These are phyloP conservation scores for Drosophila grimshawi DNA, from an alignment of 1,140 invertebrate species.

Conservation along the genomic window DNA sequence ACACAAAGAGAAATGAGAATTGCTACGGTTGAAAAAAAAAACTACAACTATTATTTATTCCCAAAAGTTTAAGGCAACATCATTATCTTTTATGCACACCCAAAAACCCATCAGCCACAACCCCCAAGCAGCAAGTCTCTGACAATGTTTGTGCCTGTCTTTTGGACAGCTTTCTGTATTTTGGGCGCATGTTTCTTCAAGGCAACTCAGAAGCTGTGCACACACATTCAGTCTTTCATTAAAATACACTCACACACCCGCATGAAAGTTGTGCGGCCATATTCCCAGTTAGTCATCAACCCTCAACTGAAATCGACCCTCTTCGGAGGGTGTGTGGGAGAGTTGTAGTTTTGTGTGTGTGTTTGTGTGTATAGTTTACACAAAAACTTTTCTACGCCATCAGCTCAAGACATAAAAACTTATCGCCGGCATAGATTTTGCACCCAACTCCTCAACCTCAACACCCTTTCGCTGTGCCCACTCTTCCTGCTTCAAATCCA, in stretches of 20 bases:
- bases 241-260: conserved; percentile 59
- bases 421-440: conserved; percentile 65
- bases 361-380: conserved; percentile 51
- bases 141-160: conserved; percentile 30
- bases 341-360: conserved; percentile 14
- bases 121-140: conserved; percentile 25
- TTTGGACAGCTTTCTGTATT: conserved; percentile 25
- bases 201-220: conserved; percentile 43
- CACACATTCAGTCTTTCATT: conserved; percentile 52
- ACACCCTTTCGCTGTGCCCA: not conserved
- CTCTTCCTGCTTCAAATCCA: conserved; percentile 55
- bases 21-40: conserved; percentile 24
- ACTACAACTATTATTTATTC: conserved; percentile 83
- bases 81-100: conserved; percentile 82
- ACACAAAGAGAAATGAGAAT: conserved; percentile 1
- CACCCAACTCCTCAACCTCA: conserved; percentile 18
- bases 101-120: conserved; percentile 31
- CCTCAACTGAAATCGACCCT: conserved; percentile 37
- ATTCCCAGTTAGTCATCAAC: conserved; percentile 60
- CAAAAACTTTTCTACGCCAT: conserved; percentile 81
- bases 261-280: conserved; percentile 76
- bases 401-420: conserved; percentile 82
- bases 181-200: conserved; percentile 60
- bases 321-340: conserved; percentile 13
- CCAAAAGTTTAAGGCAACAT: conserved; percentile 84